Evolutionary conservation across 2,888 invertebrate species (phyloP).

Genomic region (Frankliniella intonsa): DNA sequence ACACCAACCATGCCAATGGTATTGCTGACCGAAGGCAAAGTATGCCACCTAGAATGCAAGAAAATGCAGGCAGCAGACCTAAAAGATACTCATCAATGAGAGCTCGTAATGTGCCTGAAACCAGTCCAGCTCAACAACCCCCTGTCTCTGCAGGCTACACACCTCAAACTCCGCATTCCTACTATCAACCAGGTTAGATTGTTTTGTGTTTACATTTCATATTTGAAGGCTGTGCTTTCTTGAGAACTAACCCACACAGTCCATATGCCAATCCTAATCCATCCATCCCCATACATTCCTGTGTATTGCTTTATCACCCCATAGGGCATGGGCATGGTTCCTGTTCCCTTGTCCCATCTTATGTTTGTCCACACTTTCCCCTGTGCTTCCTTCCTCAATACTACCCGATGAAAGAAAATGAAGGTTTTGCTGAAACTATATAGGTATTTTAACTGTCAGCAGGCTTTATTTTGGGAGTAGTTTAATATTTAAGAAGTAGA

Average conservation of each 20-base stretch:
- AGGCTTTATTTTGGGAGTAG: no score
- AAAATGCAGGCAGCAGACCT: not conserved
- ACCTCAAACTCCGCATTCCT: not conserved
- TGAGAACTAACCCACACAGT: no score
- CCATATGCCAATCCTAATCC: no score
- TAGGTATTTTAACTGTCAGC: no score
- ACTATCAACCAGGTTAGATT: constrained; percentile 28
- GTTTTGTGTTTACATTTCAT: no score
- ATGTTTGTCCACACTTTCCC: not conserved
- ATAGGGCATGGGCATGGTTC: not conserved
- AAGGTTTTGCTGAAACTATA: no score
- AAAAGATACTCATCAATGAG: not conserved
- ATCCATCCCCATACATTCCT: no score
- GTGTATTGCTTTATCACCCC: no score
- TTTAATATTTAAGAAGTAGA: no score
- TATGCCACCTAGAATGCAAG: not conserved
- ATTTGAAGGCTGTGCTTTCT: no score
- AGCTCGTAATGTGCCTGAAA: not conserved
- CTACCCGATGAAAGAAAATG: not conserved
- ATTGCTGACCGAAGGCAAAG: not conserved
- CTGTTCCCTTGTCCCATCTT: not conserved
- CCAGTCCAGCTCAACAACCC: not conserved
- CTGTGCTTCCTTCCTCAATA: not conserved
- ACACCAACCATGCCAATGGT: not conserved
- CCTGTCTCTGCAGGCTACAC: not conserved